Evolutionary conservation across 2,888 invertebrate species (phyloP).

Genomic region (Galeopsomyia nigrocyanea): DNA sequence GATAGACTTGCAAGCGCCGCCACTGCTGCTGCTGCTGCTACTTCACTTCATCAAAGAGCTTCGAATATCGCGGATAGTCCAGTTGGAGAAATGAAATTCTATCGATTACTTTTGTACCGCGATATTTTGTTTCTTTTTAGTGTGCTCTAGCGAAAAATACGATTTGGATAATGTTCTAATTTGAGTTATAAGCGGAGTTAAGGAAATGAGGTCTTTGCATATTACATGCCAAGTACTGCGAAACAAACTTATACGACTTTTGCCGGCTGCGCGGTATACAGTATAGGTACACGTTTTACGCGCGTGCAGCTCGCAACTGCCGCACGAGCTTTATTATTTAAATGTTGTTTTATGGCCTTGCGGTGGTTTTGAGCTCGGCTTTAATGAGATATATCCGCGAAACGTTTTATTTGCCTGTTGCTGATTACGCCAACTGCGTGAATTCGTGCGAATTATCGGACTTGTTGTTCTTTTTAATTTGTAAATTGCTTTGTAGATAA

Average conservation of each 20-base stretch:
- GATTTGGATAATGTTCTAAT: background rate
- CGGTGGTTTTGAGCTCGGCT: background rate
- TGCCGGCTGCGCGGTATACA: background rate
- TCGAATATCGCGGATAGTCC: too few species aligned
- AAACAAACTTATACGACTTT: conserved; percentile 13
- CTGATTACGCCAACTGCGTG: background rate
- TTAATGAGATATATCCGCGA: conserved; percentile 18
- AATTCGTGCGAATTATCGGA: conserved; percentile 3
- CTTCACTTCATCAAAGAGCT: too few species aligned
- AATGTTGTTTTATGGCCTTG: conserved; percentile 3
- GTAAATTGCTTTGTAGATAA: too few species aligned
- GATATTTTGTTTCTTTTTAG: too few species aligned
- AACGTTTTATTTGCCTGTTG: conserved; percentile 11
- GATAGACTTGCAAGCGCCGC: too few species aligned
- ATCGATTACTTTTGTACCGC: too few species aligned
- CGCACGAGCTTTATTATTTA: conserved; percentile 21
- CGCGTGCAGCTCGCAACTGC: too few species aligned
- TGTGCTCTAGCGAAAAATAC: too few species aligned
- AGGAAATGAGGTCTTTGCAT: background rate
- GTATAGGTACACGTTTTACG: too few species aligned
- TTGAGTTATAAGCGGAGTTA: background rate
- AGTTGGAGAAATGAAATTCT: too few species aligned
- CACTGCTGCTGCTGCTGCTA: too few species aligned
- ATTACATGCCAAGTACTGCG: background rate
- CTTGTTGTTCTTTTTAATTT: too few species aligned